Conservation (phyloP, 2,113 vertebrate species). For the Chiloscyllium plagiosum region DNA sequence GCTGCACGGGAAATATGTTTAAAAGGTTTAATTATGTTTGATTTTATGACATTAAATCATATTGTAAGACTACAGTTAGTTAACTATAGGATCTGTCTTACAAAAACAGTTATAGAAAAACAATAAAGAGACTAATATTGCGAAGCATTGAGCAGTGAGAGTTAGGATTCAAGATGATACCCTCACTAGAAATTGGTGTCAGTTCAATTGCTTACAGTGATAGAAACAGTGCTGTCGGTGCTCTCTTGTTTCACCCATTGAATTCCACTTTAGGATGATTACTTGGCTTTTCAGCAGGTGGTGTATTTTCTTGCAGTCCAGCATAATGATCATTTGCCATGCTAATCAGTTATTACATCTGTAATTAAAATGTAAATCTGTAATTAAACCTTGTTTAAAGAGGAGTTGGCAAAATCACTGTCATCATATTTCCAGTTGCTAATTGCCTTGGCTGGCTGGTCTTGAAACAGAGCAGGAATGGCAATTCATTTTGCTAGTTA, state of each 20-base stretch:
- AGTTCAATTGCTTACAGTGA: not conserved
- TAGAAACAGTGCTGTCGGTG: not conserved
- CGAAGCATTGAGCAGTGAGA: not conserved
- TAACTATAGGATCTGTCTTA: not conserved
- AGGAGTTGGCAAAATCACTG: not conserved
- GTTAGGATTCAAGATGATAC: not conserved
- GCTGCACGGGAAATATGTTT: not conserved
- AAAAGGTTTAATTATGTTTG: not conserved
- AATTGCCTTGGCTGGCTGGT: not conserved
- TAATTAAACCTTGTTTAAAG: conserved; percentile 2
- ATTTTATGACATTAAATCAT: not conserved
- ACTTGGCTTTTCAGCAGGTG: not conserved
- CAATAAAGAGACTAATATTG: not conserved
- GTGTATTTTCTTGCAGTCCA: not conserved
- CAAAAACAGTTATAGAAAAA: not conserved
- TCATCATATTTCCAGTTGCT: not conserved
- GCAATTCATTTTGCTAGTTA: not conserved
- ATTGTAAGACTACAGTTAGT: not conserved
- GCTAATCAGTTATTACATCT: not conserved
- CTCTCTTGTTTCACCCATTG: not conserved
- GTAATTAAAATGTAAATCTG: not conserved
- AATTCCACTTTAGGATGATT: not conserved
- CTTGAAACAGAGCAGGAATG: too few species aligned
- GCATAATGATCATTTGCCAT: not conserved
- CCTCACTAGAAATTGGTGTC: not conserved